These are phyloP conservation scores for Rhegmatorhina hoffmannsi DNA, from an alignment of 2,113 vertebrate species.

Conservation along the genomic window DNA sequence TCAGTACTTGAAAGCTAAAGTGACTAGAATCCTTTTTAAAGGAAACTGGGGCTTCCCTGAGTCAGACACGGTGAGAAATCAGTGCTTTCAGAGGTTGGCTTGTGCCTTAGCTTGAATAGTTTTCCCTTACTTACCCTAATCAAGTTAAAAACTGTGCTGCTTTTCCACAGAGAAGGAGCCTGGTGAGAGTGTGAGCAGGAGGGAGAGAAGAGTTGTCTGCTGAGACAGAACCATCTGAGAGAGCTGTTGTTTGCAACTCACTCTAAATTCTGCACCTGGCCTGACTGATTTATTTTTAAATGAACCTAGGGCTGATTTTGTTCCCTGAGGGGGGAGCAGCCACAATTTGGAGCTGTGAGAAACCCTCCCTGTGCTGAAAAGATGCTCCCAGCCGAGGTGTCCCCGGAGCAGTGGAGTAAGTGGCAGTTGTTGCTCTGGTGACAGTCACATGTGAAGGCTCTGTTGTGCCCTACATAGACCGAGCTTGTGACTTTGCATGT, in stretches of 20 bases:
- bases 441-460: conserved; percentile 3
- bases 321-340: background rate
- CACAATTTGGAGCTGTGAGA: background rate
- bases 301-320: background rate
- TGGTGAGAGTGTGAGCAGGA: background rate
- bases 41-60: background rate
- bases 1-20: background rate
- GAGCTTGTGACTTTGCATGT: conserved; percentile 1
- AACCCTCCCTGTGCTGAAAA: accelerated
- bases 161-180: background rate
- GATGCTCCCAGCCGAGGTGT: background rate
- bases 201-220: background rate
- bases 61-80: accelerated
- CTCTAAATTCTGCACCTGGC: background rate
- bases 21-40: background rate
- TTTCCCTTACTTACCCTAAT: background rate
- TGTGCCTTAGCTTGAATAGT: background rate
- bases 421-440: conserved; percentile 18
- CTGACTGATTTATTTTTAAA: background rate
- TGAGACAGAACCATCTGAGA: background rate
- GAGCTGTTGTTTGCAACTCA: background rate
- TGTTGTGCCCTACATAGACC: background rate
- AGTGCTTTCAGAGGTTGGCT: background rate
- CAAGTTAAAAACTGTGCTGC: background rate
- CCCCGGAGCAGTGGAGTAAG: background rate